Percentiles rank a stretch among this genome's conserved stretches.
These are phyloP conservation scores for Plagodis dolabraria DNA, from an alignment of 2,888 invertebrate genomes.

Conservation along the genomic window DNA sequence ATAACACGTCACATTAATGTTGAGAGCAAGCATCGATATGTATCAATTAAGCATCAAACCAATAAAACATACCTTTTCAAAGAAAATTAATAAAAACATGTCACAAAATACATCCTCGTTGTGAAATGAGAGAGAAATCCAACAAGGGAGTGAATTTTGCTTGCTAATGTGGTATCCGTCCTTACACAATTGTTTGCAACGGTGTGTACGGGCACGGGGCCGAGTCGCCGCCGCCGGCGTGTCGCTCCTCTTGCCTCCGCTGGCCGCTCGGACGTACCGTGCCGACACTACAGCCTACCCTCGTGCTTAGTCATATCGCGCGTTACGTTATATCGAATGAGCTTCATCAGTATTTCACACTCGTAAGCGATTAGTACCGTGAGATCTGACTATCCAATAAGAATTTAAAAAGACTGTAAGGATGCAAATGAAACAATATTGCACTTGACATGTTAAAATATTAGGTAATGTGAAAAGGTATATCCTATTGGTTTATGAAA, in stretches of 20 bases:
- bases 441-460: constrained; percentile 83
- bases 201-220: constrained; percentile 49
- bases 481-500: constrained; percentile 79
- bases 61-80: constrained; percentile 84
- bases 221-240: constrained; percentile 45
- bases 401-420: constrained; percentile 59
- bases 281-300: constrained; percentile 14
- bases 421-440: constrained; percentile 79
- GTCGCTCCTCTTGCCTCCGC: constrained; percentile 17
- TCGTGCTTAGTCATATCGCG: constrained; percentile 36
- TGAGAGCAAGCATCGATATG: constrained; percentile 76
- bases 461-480: constrained; percentile 82
- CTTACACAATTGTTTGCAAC: constrained; percentile 86
- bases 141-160: constrained; percentile 64
- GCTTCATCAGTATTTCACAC: constrained; percentile 64
- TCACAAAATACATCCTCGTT: constrained; percentile 76
- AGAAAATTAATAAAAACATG: constrained; percentile 82
- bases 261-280: constrained; percentile 37
- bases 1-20: constrained; percentile 61
- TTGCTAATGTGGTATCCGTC: constrained; percentile 80
- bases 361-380: constrained; percentile 77
- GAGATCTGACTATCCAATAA: constrained; percentile 81
- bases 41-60: constrained; percentile 72
- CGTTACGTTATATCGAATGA: constrained; percentile 43
- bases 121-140: constrained; percentile 59